These are phyloP conservation scores for Colaptes auratus DNA, from an alignment of 2,113 vertebrate genomes.

Conservation along the genomic window DNA sequence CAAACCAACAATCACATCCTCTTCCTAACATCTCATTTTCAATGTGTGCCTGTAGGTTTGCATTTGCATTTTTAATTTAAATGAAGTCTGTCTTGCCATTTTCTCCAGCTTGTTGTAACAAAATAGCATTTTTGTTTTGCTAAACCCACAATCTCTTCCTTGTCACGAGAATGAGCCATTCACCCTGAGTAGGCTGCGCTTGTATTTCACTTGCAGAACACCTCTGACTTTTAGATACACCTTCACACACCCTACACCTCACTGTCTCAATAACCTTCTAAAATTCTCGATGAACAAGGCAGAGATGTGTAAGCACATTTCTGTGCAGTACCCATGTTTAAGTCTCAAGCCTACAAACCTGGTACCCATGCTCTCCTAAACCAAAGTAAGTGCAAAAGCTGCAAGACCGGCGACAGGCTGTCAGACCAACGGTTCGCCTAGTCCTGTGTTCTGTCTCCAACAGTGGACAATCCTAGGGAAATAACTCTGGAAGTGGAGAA, in stretches of 20 bases:
- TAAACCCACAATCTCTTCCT: not conserved
- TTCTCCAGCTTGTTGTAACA: not conserved
- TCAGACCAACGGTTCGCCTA: not conserved
- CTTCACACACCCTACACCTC: not conserved
- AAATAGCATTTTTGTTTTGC: not conserved
- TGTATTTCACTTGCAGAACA: not conserved
- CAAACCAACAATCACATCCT: not conserved
- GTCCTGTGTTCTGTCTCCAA: not conserved
- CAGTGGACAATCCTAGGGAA: not conserved
- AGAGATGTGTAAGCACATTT: not conserved
- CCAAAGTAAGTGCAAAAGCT: too few species aligned
- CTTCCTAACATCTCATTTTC: not conserved
- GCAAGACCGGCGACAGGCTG: not conserved
- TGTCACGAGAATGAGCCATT: not conserved
- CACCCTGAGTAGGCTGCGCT: not conserved
- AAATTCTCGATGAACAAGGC: not conserved
- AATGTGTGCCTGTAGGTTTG: not conserved
- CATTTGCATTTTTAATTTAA: slow-evolving; percentile 14
- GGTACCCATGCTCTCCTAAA: too few species aligned
- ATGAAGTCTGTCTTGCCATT: not conserved
- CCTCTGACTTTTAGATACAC: rapidly evolving
- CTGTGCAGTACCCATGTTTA: not conserved
- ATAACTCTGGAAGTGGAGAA: not conserved
- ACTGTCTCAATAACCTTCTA: not conserved
- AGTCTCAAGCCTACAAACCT: not conserved